phyloP scores from a whole-genome alignment of 2,113 vertebrate species.

The Siphamia tubifer region DNA sequence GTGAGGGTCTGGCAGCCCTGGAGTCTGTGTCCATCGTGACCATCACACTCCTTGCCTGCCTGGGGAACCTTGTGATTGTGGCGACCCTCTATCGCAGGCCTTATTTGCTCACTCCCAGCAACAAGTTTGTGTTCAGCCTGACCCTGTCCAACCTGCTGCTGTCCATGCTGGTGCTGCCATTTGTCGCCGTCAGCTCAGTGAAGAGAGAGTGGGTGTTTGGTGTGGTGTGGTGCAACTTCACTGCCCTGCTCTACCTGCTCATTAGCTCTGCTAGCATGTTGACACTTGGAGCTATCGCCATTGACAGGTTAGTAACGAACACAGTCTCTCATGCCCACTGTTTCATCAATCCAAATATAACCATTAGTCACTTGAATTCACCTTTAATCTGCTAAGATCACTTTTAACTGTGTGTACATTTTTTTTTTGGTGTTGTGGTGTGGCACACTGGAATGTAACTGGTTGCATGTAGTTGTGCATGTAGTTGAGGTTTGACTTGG shows the following conservation, averaged over 20 bases:
- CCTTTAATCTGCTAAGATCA: too few species aligned
- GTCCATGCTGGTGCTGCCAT: constrained; percentile 91
- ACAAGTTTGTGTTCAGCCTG: constrained; percentile 98
- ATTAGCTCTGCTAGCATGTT: constrained; percentile 99
- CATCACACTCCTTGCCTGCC: constrained; percentile 88
- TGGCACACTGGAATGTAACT: too few species aligned
- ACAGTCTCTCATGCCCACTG: too few species aligned
- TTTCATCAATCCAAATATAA: too few species aligned
- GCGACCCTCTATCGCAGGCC: constrained; percentile 91
- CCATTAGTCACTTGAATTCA: too few species aligned
- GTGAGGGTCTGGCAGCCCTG: constrained; percentile 73
- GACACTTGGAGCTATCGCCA: constrained; percentile 93
- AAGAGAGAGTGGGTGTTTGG: constrained; percentile 94
- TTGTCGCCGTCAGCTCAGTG: constrained; percentile 90
- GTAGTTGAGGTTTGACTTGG: too few species aligned
- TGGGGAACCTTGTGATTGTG: constrained; percentile 93
- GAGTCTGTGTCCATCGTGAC: constrained; percentile 88
- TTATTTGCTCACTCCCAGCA: constrained; percentile 96
- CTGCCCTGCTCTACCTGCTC: constrained; percentile 93
- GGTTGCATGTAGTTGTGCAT: too few species aligned
- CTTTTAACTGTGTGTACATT: too few species aligned
- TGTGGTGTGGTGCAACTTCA: constrained; percentile 98
- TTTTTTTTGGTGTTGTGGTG: too few species aligned
- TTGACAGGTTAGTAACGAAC: constrained; percentile 88
- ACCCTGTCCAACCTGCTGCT: constrained; percentile 95